phyloP scores from a whole-genome alignment of 2,888 invertebrate genomes.

The Macrophya alboannulata region DNA sequence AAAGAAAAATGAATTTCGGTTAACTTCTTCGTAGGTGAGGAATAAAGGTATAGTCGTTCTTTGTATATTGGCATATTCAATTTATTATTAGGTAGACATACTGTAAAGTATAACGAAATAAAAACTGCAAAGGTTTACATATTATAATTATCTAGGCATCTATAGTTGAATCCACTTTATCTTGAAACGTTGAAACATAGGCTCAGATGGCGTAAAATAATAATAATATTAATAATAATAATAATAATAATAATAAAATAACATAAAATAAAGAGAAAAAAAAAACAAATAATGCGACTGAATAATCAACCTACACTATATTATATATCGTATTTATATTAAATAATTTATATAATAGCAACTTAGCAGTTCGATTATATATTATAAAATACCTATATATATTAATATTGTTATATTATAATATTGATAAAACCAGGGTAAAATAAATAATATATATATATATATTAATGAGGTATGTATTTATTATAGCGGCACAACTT shows the following conservation, averaged over 20 bases:
- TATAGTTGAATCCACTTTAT: background rate
- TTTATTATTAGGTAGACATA: background rate
- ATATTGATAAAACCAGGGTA: slow-evolving; percentile 72
- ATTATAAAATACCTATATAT: background rate
- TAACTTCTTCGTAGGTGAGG: background rate
- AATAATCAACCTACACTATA: slow-evolving; percentile 70
- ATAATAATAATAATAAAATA: background rate
- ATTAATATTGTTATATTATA: slow-evolving; percentile 38
- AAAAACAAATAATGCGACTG: slow-evolving; percentile 66
- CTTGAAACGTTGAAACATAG: slow-evolving; percentile 56
- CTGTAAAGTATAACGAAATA: background rate
- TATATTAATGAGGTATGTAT: slow-evolving; percentile 51
- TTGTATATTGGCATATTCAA: background rate
- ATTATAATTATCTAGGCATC: background rate
- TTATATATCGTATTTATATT: slow-evolving; percentile 27
- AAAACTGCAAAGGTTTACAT: background rate
- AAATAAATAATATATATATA: slow-evolving; percentile 59
- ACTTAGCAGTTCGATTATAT: slow-evolving; percentile 51
- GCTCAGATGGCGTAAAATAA: slow-evolving; percentile 42
- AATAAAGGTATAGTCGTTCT: background rate
- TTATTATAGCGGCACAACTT: slow-evolving; percentile 57
- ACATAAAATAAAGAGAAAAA: background rate
- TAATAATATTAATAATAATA: background rate
- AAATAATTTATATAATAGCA: slow-evolving; percentile 21
- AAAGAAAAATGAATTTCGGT: background rate